A percentile compares a stretch with the other conserved stretches of the same genome.
These are phyloP conservation scores for Axea sp. DNA, from an alignment of 2,888 invertebrate species.

Conservation along the genomic window DNA sequence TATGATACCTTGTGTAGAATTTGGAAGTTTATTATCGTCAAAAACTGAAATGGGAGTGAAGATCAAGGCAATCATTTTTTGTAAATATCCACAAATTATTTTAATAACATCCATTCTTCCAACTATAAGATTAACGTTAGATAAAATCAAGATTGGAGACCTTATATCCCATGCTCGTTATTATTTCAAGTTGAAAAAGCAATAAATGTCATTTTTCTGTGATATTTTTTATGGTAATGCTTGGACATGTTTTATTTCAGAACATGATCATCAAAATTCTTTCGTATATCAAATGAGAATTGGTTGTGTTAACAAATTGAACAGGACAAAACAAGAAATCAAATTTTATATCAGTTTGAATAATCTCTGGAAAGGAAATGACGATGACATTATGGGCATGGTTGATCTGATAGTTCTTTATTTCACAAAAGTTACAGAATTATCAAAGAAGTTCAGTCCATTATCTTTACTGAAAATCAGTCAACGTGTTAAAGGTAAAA, in stretches of 20 bases:
- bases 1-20: slow-evolving; percentile 71
- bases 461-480: slow-evolving; percentile 70
- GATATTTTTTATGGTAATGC: slow-evolving; percentile 66
- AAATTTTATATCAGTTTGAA: slow-evolving; percentile 64
- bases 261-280: neutral
- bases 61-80: slow-evolving; percentile 71
- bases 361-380: slow-evolving; percentile 59
- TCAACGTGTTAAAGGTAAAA: slow-evolving; percentile 68
- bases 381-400: slow-evolving; percentile 65
- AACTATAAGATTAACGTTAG: slow-evolving; percentile 56
- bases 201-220: slow-evolving; percentile 69
- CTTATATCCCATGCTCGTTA: slow-evolving; percentile 71
- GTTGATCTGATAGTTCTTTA: slow-evolving; percentile 71
- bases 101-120: slow-evolving; percentile 70
- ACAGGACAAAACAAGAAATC: slow-evolving; percentile 64
- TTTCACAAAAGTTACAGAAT: slow-evolving; percentile 71
- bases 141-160: slow-evolving; percentile 66
- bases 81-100: slow-evolving; percentile 68
- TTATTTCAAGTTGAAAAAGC: slow-evolving; percentile 63
- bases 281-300: slow-evolving; percentile 11
- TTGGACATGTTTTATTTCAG: slow-evolving; percentile 58
- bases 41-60: slow-evolving; percentile 68
- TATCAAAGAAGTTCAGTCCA: slow-evolving; percentile 63
- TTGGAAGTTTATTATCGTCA: slow-evolving; percentile 68
- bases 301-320: slow-evolving; percentile 49